Base-by-base conservation (phyloP, 2,113 vertebrate species). In the Anser brachyrhynchus region DNA sequence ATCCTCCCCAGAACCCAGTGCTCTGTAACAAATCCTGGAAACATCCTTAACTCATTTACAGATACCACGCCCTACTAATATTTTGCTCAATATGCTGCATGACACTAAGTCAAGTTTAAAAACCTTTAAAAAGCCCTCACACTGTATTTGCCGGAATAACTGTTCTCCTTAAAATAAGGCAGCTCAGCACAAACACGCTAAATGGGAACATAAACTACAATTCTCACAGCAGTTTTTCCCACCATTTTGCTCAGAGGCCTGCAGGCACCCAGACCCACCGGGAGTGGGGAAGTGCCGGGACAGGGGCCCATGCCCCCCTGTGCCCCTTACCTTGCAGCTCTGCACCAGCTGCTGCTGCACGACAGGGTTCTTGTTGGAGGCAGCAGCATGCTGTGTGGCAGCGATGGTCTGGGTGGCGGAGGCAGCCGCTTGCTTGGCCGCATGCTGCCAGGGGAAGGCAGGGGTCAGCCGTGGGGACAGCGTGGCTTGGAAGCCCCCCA, bases 321-420 rank as follows among this genome's bases (percentile, higher is more conserved):
- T 6, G 4, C 18, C 8, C 7, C 95, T 96, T 89, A 99, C 99
- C 99, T 99, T 99, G 97, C 99, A 99, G 98, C 99, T 99, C 97
- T 99, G 99, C 35, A 99, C 99, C 5, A 99, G 98, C 87, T 99
- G 98, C 76, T 99, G 99, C 93, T 99, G 99, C 5, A 99, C 98
- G 0, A 99, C 98, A 1, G 99, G 99, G 96, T 98, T 99, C 98
- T 98, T 99, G 97, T 99, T 99, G 93, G 98, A 97, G 3, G 99
- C 98, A 29, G 99, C 98, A 0, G 99, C 99, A 0, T 99, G 98
- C 61, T 99, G 99, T 0, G 99, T 99, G 0, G 99, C 99, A 0
- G 99, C 99, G 0, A 99, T 99, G 39, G 99, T 99, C 98, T 99
- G 99, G 1, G 99, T 99, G 66, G 99, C 98, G 0, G 99, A 99